Evolutionary conservation across 2,797 vertebrate genomes (phyloP), one percentile per base, ranked within the genome.

Genomic region (Lemur catta): DNA sequence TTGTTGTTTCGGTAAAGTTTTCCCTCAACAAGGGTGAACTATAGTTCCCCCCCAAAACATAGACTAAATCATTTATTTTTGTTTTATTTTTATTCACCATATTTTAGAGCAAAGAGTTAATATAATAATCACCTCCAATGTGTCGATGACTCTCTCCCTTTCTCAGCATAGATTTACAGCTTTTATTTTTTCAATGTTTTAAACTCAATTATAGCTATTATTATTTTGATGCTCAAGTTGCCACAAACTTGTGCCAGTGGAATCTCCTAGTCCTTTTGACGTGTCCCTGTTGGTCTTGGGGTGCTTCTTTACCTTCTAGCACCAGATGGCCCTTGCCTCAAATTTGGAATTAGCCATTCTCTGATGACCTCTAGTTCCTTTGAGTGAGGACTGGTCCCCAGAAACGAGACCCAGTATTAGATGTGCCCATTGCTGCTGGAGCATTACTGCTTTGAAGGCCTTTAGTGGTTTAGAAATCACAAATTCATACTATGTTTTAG

Each of bases 151-250:
- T 80, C 33, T 87, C 9, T 24, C 48, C 41, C 24, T 52, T 38
- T 74, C 63, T 69, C 18, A 80, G 28, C 71, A 59, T 72, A 14
- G 26, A 95, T 63, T 71, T 41, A 38, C 84, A 30, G 13, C 80
- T 95, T 92, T 82, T 75, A 84, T 48, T 67, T 82, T 61, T 35
- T 95, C 4, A 71, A 55, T 67, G 26, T 50, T 94, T 84, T 78
- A 72, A 59, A 65, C 26, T 75, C 35, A 76, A 38, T 76, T 84
- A 80, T 65, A 69, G 48, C 76, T 74, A 59, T 43, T 61, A 74
- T 79, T 89, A 20, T 81, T 79, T 59, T 86, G 71, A 41, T 80
- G 48, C 2, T 69, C 15, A 48, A 65, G 41, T 22, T 86, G 57
- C 15, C 84, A 89, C 38, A 89, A 46, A 74, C n/a, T 12, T 79